A percentile compares a stretch with the other conserved stretches of the same genome.
Conservation (phyloP, 2,888 invertebrate species). For the Sacculina carcini region DNA sequence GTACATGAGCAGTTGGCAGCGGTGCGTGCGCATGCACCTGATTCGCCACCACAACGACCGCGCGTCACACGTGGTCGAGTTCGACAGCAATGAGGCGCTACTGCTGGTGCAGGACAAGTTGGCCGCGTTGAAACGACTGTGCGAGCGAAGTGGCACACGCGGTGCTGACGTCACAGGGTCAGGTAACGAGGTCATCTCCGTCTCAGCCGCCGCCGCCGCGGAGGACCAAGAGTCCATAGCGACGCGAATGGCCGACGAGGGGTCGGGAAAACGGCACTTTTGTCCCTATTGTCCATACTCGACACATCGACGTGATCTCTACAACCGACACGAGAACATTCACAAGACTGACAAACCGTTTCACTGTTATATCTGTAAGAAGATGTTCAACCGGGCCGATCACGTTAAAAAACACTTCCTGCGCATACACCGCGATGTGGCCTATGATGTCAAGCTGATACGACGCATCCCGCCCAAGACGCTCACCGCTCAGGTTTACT, state of each 20-base stretch:
- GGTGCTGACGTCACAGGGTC: too few relatives aligned
- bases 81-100: constrained; percentile 30
- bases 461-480: constrained; percentile 9
- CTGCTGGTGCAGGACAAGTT: constrained; percentile 43
- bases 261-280: constrained; percentile 33
- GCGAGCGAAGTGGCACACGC: too few relatives aligned
- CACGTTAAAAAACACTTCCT: constrained; percentile 83
- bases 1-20: constrained; percentile 46
- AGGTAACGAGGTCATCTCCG: constrained; percentile 1
- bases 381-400: constrained; percentile 77
- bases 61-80: constrained; percentile 24
- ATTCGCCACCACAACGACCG: constrained; percentile 41
- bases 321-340: constrained; percentile 73
- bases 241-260: constrained; percentile 8
- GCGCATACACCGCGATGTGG: constrained; percentile 68
- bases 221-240: constrained; percentile 6
- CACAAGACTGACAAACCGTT: constrained; percentile 81
- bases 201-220: constrained; percentile 3
- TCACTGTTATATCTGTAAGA: constrained; percentile 71
- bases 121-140: constrained; percentile 25
- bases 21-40: constrained; percentile 42
- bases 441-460: constrained; percentile 33
- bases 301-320: constrained; percentile 66
- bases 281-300: constrained; percentile 72
- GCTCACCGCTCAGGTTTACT: constrained; percentile 1